Evolutionary conservation across 1,140 invertebrate species (phyloP).

Genomic region (Parasteatoda tepidariorum): DNA sequence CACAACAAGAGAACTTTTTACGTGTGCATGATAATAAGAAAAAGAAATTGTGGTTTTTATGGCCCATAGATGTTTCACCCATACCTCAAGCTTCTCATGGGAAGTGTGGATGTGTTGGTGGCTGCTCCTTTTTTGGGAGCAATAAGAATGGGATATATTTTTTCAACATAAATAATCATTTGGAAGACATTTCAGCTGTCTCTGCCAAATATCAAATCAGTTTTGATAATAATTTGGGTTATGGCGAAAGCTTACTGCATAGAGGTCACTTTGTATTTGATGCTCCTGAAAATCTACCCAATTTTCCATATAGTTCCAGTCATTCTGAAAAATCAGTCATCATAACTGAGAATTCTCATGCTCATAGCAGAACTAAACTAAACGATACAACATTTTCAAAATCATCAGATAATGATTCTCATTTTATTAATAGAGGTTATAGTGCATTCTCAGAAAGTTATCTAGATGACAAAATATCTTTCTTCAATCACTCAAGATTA

Average conservation of each 20-base stretch:
- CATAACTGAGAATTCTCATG: slow-evolving; percentile 33
- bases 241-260: slow-evolving; percentile 93
- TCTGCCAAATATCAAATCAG: slow-evolving; percentile 65
- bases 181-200: slow-evolving; percentile 23
- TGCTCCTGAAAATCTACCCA: slow-evolving; percentile 19
- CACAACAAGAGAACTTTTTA: slow-evolving; percentile 75
- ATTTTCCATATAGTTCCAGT: slow-evolving; percentile 28
- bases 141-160: slow-evolving; percentile 65
- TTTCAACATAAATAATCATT: slow-evolving; percentile 39
- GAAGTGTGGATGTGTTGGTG: slow-evolving; percentile 96
- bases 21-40: slow-evolving; percentile 88
- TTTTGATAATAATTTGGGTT: slow-evolving; percentile 79
- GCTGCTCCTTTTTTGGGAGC: slow-evolving; percentile 92
- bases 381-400: slow-evolving; percentile 32
- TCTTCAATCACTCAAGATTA: slow-evolving; percentile 30
- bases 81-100: slow-evolving; percentile 71
- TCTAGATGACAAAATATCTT: slow-evolving; percentile 49
- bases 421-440: slow-evolving; percentile 28
- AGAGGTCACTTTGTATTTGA: slow-evolving; percentile 80
- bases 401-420: slow-evolving; percentile 43
- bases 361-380: slow-evolving; percentile 19
- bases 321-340: slow-evolving; percentile 60
- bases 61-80: slow-evolving; percentile 76
- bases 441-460: slow-evolving; percentile 47
- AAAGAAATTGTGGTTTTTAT: slow-evolving; percentile 94